These are phyloP conservation scores for Aphelocoma californica DNA, from an alignment of 2,797 vertebrate species.

Conservation along the genomic window DNA sequence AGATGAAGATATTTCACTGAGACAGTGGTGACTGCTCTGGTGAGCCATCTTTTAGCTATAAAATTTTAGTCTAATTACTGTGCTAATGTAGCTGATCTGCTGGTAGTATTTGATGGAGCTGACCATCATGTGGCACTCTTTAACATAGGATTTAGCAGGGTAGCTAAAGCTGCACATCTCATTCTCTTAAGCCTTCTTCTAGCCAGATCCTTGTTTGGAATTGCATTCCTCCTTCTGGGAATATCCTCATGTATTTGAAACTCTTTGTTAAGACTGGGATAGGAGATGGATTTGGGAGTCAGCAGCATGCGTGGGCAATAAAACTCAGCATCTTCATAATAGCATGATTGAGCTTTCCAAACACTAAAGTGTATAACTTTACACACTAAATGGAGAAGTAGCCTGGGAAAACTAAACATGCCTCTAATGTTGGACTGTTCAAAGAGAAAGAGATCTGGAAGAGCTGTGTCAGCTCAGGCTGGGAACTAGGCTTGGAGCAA, in stretches of 20 bases:
- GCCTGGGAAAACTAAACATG: neutral
- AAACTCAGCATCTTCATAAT: neutral
- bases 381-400: neutral
- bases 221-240: neutral
- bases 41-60: neutral
- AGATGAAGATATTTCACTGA: neutral
- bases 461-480: neutral
- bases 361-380: neutral
- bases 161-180: neutral
- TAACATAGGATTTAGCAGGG: neutral
- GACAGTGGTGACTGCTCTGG: neutral
- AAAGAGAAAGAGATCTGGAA: neutral
- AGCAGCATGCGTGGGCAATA: neutral
- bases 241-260: neutral
- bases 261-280: neutral
- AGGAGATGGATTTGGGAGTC: neutral
- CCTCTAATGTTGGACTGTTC: neutral
- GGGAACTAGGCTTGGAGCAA: neutral
- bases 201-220: neutral
- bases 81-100: neutral
- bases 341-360: neutral
- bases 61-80: neutral
- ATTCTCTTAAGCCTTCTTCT: neutral
- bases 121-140: neutral
- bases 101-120: neutral